These are phyloP conservation scores for Dipodomys ordii DNA, from an alignment of 2,113 vertebrate species.

Conservation along the genomic window DNA sequence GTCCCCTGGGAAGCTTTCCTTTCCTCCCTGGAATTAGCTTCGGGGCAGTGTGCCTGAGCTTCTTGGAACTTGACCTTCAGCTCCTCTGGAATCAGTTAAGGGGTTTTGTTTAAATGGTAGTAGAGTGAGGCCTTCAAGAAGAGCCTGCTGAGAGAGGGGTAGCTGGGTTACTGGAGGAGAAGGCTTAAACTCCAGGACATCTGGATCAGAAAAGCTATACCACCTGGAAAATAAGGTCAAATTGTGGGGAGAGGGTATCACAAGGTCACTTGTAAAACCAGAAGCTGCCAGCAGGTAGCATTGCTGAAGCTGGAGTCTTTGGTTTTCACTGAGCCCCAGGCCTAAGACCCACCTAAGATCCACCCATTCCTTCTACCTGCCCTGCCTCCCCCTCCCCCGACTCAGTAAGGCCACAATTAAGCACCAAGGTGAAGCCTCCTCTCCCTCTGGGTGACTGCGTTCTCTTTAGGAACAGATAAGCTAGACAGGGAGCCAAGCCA, in stretches of 20 bases:
- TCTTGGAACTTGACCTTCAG: background rate
- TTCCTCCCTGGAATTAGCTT: background rate
- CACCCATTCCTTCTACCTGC: background rate
- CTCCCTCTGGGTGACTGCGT: constrained; percentile 83
- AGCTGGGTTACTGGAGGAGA: background rate
- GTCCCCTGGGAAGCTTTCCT: background rate
- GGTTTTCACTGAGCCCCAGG: accelerated
- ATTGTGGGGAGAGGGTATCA: too few relatives aligned
- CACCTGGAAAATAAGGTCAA: background rate
- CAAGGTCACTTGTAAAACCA: too few relatives aligned
- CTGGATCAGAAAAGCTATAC: background rate
- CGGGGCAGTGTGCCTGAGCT: background rate
- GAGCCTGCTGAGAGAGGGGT: background rate
- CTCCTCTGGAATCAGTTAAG: too few relatives aligned
- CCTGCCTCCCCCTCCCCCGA: too few relatives aligned
- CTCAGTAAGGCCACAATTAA: constrained; percentile 75
- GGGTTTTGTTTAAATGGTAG: background rate
- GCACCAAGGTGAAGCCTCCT: constrained; percentile 59
- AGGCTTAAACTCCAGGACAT: background rate
- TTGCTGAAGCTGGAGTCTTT: background rate
- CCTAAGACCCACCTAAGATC: accelerated
- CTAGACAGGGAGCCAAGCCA: constrained; percentile 72
- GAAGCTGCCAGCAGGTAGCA: too few relatives aligned
- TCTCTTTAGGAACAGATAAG: constrained; percentile 86
- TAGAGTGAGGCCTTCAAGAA: background rate